phyloP scores from a whole-genome alignment of 2,113 vertebrate species.

The Forbesichthys papilliferus region DNA sequence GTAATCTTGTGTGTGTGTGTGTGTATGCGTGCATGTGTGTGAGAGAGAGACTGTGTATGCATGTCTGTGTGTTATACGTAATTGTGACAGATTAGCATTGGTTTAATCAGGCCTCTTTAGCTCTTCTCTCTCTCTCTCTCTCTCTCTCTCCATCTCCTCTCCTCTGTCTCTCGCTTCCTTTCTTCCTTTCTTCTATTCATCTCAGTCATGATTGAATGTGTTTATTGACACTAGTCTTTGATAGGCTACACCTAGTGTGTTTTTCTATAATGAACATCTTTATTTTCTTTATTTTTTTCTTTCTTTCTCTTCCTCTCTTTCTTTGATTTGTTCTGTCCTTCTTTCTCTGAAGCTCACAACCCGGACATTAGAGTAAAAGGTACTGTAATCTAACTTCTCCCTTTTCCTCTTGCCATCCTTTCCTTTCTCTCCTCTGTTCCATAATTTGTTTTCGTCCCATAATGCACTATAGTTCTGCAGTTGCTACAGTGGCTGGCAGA shows the following conservation, averaged over 20 bases:
- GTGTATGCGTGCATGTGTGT: neutral
- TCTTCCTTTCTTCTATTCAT: slow-evolving; percentile 1
- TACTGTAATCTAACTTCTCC: slow-evolving; percentile 87
- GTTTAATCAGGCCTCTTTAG: slow-evolving; percentile 70
- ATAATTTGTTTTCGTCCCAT: neutral
- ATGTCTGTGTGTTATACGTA: slow-evolving; percentile 63
- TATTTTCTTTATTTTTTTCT: slow-evolving; percentile 56
- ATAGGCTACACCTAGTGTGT: neutral
- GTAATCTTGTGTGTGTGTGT: neutral
- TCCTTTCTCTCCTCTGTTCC: neutral
- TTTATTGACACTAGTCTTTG: neutral
- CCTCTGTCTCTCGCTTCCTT: neutral
- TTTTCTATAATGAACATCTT: slow-evolving; percentile 82
- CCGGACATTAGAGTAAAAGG: slow-evolving; percentile 99
- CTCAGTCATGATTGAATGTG: neutral
- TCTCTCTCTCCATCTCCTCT: neutral
- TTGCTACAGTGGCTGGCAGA: neutral
- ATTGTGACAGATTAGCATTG: slow-evolving; percentile 72
- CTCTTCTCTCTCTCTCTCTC: neutral
- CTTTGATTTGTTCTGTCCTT: slow-evolving; percentile 5
- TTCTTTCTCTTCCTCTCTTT: slow-evolving; percentile 33
- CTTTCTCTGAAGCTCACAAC: slow-evolving; percentile 91
- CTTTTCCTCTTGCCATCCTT: neutral
- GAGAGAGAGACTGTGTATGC: no score
- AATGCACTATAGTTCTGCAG: neutral